phyloP scores from a whole-genome alignment of 2,797 vertebrate genomes.

The Prionace glauca region DNA sequence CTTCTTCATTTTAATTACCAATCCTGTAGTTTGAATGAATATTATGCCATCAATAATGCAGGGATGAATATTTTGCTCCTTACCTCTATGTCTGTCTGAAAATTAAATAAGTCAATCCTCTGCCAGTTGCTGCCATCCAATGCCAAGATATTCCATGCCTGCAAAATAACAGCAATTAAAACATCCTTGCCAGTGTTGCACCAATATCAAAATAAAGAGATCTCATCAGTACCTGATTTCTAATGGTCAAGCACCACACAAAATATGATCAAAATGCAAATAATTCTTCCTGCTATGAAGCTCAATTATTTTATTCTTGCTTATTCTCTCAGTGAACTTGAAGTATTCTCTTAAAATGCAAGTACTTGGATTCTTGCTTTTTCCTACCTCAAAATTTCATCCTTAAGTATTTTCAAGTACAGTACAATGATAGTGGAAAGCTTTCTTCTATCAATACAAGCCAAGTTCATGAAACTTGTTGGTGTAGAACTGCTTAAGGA shows the following conservation, averaged over 20 bases:
- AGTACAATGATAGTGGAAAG: not conserved
- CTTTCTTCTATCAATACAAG: not conserved
- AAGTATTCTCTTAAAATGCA: not conserved
- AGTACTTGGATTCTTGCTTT: not conserved
- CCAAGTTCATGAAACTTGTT: not conserved
- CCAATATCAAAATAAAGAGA: not conserved
- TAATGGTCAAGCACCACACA: not conserved
- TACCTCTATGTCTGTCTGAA: slow-evolving; percentile 94
- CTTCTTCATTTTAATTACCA: not conserved
- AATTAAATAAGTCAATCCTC: slow-evolving; percentile 93
- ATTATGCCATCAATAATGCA: not conserved
- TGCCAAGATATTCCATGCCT: slow-evolving; percentile 93
- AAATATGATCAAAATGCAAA: not conserved
- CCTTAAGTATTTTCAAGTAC: not conserved
- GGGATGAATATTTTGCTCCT: slow-evolving; percentile 42
- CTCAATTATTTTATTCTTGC: not conserved
- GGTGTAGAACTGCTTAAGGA: not conserved
- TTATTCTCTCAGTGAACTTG: not conserved
- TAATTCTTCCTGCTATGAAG: not conserved
- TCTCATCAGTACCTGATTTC: not conserved
- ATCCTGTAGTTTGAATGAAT: not conserved
- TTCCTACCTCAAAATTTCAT: not conserved
- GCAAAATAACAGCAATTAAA: slow-evolving; percentile 28
- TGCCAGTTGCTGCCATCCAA: slow-evolving; percentile 97
- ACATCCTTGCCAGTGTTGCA: not conserved